Evolutionary conservation across 2,888 invertebrate genomes (phyloP), one percentile per base, ranked within the genome.

Genomic region (Melanotus villosus): DNA sequence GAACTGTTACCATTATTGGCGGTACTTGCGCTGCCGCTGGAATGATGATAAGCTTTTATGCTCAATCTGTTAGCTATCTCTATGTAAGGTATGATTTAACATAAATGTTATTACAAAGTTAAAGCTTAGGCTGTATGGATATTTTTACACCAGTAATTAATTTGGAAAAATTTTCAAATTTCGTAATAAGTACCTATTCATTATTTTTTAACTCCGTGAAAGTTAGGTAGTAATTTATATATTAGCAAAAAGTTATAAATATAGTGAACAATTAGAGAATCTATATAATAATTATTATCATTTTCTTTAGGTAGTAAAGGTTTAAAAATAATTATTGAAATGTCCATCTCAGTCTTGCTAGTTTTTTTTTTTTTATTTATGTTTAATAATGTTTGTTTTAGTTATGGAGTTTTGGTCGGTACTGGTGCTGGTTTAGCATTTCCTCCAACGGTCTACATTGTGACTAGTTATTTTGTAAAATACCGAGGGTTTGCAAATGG

Each of bases 381-480:
- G 7, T 26, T 26, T 26, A 26, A 26, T 26, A 26, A 26, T 5
- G 4, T 26, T 26, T 56, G 34, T 84, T 84, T 63, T 79, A 94
- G 94, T 84, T 95, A 94, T 84, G 95, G 95, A 57, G 89, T 93
- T 10, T 85, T 94, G 80, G 93, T 94, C 18, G 95, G 95, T 71
- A 90, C 91, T 36, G 95, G 95, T 5, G 95, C 95, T 0, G 95
- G 95, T 0, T 85, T 95, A 6, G 91, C 94, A 0, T 96, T 95
- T 85, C 95, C 95, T 0, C 95, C 95, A 1, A 95, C 95, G 0
- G 94, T 96, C 32, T 95, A 95, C 84, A 95, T 95, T 76, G 95
- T 95, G 74, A 94, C 94, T 57, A 93, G 93, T 68, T 95, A 95
- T 85, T 95, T 95, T 84, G 91, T 93, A 41, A 88, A 90, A 50